phyloP scores from a whole-genome alignment of 2,797 vertebrate species.

The Eulemur coronatus region DNA sequence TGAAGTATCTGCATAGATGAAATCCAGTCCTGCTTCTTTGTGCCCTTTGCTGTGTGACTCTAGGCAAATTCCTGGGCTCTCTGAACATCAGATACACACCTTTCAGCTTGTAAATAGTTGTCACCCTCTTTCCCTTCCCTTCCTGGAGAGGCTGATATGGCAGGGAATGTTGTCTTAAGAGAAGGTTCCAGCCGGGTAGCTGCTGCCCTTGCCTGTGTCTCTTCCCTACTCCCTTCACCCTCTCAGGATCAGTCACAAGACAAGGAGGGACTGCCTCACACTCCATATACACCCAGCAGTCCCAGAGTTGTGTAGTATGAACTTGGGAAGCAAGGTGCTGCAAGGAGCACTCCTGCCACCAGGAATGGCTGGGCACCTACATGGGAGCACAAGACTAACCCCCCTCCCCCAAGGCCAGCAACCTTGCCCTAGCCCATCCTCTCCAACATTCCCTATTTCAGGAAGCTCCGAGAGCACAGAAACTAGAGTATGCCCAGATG shows the following conservation, averaged over 20 bases:
- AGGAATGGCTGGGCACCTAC: not conserved
- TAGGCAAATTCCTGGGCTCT: constrained; percentile 27
- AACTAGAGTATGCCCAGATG: not conserved
- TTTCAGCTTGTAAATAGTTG: not conserved
- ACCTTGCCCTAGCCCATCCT: not conserved
- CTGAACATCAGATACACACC: constrained; percentile 16
- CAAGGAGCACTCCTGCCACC: not conserved
- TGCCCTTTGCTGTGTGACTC: constrained; percentile 10
- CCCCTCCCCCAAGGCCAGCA: not conserved
- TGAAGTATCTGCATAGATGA: not conserved
- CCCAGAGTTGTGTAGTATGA: not conserved
- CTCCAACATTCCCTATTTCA: not conserved
- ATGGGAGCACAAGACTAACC: not conserved
- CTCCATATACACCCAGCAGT: not conserved
- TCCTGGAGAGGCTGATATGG: not conserved
- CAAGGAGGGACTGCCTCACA: not conserved
- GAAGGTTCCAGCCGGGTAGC: not conserved
- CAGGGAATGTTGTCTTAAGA: constrained; percentile 15
- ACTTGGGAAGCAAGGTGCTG: not conserved
- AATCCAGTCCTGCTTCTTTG: constrained; percentile 27
- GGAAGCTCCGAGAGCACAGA: constrained; percentile 33
- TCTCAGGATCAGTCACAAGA: not conserved
- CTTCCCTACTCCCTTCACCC: not conserved
- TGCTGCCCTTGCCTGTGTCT: not conserved
- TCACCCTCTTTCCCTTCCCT: not conserved